Base-by-base conservation (phyloP, 2,797 vertebrate species). In the Eulemur mongoz region DNA sequence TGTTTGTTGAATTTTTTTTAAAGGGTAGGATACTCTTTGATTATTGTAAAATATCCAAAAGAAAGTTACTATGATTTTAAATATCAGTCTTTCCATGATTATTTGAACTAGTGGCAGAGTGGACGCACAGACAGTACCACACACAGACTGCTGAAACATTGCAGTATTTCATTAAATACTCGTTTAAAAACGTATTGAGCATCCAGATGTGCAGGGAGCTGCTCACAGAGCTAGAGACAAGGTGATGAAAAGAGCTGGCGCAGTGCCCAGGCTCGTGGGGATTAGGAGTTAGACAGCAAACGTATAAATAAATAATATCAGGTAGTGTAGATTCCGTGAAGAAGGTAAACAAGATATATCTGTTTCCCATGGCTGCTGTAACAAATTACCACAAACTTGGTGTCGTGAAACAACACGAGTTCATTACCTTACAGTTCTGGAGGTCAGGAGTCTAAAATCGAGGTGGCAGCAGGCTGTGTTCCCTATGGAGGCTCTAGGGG, bases 91-190 rank as follows among this genome's bases (percentile, higher is more conserved):
- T 38, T 52, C 32, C 13, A 0, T 8, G 15, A 67, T 76, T 38
- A 32, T 45, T 25, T 48, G 69, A 86, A 17, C 22, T 18, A 11
- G 7, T 27, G 11, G 30, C 43, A 38, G 32, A 35, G 30, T 11
- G 22, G 59, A n/a, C 18, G 14, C 38, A 38, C 67, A 50, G 54
- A 10, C 13, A 14, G 4, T 10, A 15, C 17, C 5, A 30, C 10
- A 32, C 1, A 13, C 1, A 11, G 35, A 20, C n/a, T 7, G 0
- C 4, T 23, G 80, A 2, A 7, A 22, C n/a, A 5, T 14, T 18
- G 1, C 10, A 18, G 38, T 35, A 14, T 25, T 18, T 43, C 14
- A 22, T 10, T 52, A 32, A 5, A 9, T 23, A 30, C 25, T 89
- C 35, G 0, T 52, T n/a, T 14, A 27, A 2, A 32, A 20, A 23